phyloP scores from a whole-genome alignment of 2,113 vertebrate species.

The Trematocara zebra region DNA sequence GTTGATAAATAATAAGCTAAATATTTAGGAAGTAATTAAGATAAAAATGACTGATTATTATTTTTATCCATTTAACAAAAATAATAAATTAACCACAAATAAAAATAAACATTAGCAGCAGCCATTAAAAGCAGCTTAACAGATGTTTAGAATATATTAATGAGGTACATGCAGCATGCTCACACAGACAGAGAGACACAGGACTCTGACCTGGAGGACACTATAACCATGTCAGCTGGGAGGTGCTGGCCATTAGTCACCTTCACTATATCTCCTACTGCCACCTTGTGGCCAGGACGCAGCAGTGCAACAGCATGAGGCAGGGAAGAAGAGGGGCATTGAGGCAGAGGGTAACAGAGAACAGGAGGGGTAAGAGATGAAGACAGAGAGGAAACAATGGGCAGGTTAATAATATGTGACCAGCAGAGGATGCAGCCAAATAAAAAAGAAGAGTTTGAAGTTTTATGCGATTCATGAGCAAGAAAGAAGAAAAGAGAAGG shows the following conservation, averaged over 20 bases:
- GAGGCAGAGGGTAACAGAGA: neutral
- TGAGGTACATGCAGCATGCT: neutral
- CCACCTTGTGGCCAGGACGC: conserved; percentile 82
- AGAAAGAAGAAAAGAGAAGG: neutral
- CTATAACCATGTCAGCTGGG: conserved; percentile 95
- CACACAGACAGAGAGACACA: neutral
- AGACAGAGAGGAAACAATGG: neutral
- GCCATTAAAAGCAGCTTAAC: neutral
- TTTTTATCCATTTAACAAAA: neutral
- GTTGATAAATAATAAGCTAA: neutral
- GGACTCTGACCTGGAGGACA: conserved; percentile 93
- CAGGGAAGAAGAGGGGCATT: neutral
- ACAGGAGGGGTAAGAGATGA: neutral
- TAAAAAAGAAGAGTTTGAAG: neutral
- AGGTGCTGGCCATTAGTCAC: conserved; percentile 97
- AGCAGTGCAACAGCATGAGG: conserved; percentile 65
- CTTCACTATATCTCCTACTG: conserved; percentile 97
- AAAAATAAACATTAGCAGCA: neutral
- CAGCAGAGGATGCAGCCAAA: conserved; percentile 1
- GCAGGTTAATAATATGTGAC: conserved; percentile 25
- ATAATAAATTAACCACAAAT: neutral
- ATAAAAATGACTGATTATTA: neutral
- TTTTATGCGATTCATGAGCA: neutral
- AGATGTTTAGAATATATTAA: neutral
- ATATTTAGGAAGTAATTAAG: neutral